Evolutionary conservation across 2,797 vertebrate genomes (phyloP), one percentile per base, ranked within the genome.

Genomic region (Eurystomus glaucurus): DNA sequence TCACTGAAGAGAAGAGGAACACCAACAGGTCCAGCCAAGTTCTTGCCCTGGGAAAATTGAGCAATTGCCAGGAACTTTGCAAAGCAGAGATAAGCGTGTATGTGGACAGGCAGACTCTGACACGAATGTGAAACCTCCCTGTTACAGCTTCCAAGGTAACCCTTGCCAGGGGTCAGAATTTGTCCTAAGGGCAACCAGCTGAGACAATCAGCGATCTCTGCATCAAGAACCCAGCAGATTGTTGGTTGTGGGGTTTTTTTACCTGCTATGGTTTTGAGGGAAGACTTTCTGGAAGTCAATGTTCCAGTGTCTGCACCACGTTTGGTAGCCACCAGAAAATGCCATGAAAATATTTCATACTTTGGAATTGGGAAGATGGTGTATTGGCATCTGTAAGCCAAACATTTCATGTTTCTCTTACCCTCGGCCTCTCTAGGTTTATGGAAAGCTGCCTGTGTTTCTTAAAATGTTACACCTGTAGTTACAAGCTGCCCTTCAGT

Each of bases 1-100:
- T 61, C 8, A 2, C 21, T 65, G 69, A 39, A 46, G 33, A 64
- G 54, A 71, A n/a, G 25, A 85, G 69, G 31, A 76, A 12, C 23
- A 9, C 11, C 0, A 0, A 21, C 19, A 14, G 15, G 13, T 45
- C 46, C 0, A 0, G 58, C 58, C n/a, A 28, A 76, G 65, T 75
- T 62, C 61, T 54, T 76, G 29, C 18, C 64, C 69, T n/a, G 69
- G n/a, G 51, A 68, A 79, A 72, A 54, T 1, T 2, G 35, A 51
- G 33, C 0, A 4, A 68, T 70, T 50, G 74, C 14, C 55, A 13
- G 60, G 88, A 93, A 23, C 41, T 61, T 62, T 48, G 62, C 45
- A 70, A 82, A 80, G 28, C 77, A 33, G 60, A 70, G 28, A 74
- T 33, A 54, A 45, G 58, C 2, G 0, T 17, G 26, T 19, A 0